Percentiles rank a stretch among this genome's conserved stretches.
phyloP scores from a whole-genome alignment of 1,140 invertebrate species.

The Chironomus striatipennis region DNA sequence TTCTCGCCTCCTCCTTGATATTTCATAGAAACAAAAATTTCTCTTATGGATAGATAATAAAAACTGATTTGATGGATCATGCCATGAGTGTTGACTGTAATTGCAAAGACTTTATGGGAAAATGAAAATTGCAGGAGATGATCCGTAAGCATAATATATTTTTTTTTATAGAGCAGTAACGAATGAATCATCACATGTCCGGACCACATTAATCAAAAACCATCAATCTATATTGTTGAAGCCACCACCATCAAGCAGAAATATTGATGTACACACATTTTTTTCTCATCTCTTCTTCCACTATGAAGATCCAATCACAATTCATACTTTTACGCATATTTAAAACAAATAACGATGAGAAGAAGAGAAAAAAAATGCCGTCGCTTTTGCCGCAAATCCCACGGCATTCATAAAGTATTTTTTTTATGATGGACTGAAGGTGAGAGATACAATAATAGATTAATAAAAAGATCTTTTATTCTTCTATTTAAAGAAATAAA shows the following conservation, averaged over 20 bases:
- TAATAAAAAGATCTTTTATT: not conserved
- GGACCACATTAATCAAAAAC: constrained; percentile 11
- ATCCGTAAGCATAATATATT: not conserved
- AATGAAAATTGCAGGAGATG: not conserved
- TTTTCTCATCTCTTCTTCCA: not conserved
- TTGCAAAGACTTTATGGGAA: not conserved
- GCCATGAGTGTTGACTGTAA: not conserved
- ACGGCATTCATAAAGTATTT: not conserved
- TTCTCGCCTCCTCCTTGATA: not conserved
- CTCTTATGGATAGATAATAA: not conserved
- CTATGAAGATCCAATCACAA: not conserved
- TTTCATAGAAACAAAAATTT: not conserved
- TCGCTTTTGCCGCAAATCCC: not conserved
- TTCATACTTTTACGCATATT: not conserved
- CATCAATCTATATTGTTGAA: constrained; percentile 5
- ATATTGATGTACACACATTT: not conserved
- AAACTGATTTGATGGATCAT: not conserved
- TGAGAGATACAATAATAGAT: not conserved
- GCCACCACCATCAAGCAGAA: not conserved
- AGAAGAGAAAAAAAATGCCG: not conserved
- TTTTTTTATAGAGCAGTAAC: not conserved
- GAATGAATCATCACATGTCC: not conserved
- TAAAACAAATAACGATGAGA: not conserved
- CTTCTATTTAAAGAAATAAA: too few species aligned
- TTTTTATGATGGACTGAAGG: not conserved